A percentile compares a stretch with the other conserved stretches of the same genome.
Conservation (phyloP, 1,140 invertebrate species). For the Contarinia nasturtii region DNA sequence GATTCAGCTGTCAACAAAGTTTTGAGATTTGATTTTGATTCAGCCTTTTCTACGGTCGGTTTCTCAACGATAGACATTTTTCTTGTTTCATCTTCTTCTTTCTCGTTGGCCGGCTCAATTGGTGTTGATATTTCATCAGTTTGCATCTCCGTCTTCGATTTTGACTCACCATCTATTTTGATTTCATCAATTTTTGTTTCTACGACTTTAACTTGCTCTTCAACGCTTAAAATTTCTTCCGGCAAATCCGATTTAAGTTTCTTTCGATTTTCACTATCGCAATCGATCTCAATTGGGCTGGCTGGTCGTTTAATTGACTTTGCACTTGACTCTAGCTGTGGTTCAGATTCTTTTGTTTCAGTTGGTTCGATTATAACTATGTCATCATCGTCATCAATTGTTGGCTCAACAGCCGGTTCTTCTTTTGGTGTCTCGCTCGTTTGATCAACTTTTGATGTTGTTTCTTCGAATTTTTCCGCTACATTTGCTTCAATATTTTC, state of each 20-base stretch:
- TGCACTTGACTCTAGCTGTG: background rate
- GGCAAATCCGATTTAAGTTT: background rate
- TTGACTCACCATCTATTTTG: background rate
- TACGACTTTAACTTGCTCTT: background rate
- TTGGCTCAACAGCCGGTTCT: background rate
- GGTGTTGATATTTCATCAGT: conserved; percentile 9
- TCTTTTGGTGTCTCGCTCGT: background rate
- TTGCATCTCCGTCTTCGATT: background rate
- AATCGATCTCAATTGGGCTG: background rate
- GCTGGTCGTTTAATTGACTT: background rate
- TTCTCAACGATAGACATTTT: background rate
- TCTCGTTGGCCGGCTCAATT: conserved; percentile 9
- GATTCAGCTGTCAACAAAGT: conserved; percentile 1
- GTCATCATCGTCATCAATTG: background rate
- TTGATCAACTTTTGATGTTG: background rate
- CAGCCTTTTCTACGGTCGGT: background rate
- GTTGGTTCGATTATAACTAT: background rate
- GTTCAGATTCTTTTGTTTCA: background rate
- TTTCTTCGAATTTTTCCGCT: conserved; percentile 1
- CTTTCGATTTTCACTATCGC: background rate
- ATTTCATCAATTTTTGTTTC: background rate
- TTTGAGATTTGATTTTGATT: conserved; percentile 3
- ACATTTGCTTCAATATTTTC: background rate
- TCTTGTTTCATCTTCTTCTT: conserved; percentile 2
- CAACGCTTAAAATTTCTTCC: background rate